These are phyloP conservation scores for Pelodiscus sinensis DNA, from an alignment of 2,113 vertebrate genomes.

Conservation along the genomic window DNA sequence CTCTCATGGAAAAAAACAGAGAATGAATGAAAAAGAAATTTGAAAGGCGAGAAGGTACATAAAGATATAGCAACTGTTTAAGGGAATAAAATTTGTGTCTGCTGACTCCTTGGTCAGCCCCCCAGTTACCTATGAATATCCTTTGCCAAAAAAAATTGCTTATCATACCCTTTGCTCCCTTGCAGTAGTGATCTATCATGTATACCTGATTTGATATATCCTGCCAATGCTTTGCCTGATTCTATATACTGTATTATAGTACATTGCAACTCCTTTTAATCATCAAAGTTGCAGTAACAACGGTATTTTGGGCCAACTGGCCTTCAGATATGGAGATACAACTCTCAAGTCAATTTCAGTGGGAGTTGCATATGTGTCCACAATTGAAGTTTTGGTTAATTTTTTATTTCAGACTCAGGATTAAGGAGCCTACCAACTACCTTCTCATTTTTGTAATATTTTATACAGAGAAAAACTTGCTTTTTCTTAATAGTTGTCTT, in stretches of 20 bases:
- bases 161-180: not conserved
- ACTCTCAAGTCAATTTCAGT: not conserved
- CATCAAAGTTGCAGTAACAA: not conserved
- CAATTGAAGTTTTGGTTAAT: fast-evolving
- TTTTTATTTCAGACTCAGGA: fast-evolving
- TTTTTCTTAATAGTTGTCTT: not conserved
- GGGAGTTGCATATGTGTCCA: not conserved
- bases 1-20: not conserved
- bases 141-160: not conserved
- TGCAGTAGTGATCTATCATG: not conserved
- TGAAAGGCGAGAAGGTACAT: not conserved
- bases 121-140: not conserved
- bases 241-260: not conserved
- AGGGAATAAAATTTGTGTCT: not conserved
- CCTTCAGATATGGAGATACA: not conserved
- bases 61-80: not conserved
- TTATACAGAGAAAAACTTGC: not conserved
- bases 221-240: not conserved
- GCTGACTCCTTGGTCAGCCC: not conserved
- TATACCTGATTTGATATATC: not conserved
- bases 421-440: fast-evolving
- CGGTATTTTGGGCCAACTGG: not conserved
- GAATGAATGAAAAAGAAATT: not conserved
- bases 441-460: not conserved
- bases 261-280: not conserved